Evolutionary conservation across 1,140 invertebrate genomes (phyloP), one percentile per base, ranked within the genome.

Genomic region (Colletes latitarsis): DNA sequence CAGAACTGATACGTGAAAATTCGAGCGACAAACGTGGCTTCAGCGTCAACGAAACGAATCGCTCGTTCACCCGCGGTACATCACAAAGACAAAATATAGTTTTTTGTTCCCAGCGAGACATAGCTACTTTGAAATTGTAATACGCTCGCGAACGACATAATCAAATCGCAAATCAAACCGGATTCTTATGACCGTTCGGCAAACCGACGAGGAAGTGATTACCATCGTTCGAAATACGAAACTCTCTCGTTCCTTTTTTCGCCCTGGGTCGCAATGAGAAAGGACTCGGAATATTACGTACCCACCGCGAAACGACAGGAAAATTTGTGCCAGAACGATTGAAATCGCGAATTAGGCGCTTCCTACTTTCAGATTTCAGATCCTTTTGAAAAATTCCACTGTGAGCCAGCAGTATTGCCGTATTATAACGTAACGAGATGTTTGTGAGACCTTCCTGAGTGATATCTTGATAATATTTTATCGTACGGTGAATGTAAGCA

Each of bases 191-290:
- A 75, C 69, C 58, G 71, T 72, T 72, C 76, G 49, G 82, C 77
- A 71, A 77, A 84, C 82, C 66, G 84, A 92, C 85, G 86, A 91
- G 91, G 91, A 93, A 93, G 90, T 89, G 86, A 90, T 91, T 92
- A 91, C 83, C 84, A 90, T 91, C 88, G 74, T 72, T 64, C 67
- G 76, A 83, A 83, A 69, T 79, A 69, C 77, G 52, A 85, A 78
- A 70, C 71, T 72, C 49, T 74, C 49, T 71, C 55, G 72, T 80
- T 85, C 76, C 82, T 90, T 88, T 89, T 86, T 84, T 82, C 81
- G 72, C 87, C 72, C 60, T 83, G 49, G 78, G 84, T 86, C 79
- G 79, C 74, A 84, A 63, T 46, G 72, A 73, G 74, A 82, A 86
- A 85, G 75, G 73, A 79, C 70, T 57, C 21, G 15, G 30, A 41